Conservation (phyloP, 2,797 vertebrate species). For the Bucorvus abyssinicus region DNA sequence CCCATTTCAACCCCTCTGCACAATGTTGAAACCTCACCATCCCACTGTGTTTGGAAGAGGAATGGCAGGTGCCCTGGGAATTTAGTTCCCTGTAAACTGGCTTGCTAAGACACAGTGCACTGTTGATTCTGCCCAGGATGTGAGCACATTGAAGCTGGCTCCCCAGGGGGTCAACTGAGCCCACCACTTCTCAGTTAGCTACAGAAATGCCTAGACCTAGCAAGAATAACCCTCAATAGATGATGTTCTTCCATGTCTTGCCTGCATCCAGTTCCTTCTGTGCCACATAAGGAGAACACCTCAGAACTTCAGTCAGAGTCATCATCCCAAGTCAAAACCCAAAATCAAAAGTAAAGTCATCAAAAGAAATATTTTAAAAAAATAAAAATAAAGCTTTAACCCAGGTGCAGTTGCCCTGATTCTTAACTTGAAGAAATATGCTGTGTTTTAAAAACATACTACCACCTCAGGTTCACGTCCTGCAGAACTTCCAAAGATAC, state of each 20-base stretch:
- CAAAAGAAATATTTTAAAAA: not conserved
- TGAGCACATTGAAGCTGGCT: fast-evolving
- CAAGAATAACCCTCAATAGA: not conserved
- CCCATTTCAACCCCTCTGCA: not conserved
- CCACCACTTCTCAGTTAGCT: not conserved
- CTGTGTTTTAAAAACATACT: not conserved
- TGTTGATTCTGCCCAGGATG: not conserved
- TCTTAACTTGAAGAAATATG: not conserved
- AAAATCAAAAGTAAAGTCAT: not conserved
- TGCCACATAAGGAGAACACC: not conserved
- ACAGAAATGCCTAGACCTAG: not conserved
- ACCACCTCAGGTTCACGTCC: not conserved
- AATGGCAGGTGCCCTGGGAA: not conserved
- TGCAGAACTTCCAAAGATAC: not conserved
- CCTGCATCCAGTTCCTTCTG: not conserved
- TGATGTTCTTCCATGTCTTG: not conserved
- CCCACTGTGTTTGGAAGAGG: not conserved
- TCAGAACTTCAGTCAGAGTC: not conserved
- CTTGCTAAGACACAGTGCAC: not conserved
- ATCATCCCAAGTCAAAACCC: not conserved
- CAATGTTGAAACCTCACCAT: not conserved
- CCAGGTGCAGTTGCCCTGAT: not conserved
- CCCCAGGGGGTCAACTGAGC: fast-evolving
- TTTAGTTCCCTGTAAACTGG: not conserved
- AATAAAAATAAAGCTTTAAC: not conserved